These are phyloP conservation scores for Neodiprion pinetum DNA, from an alignment of 1,140 invertebrate species.

Conservation along the genomic window DNA sequence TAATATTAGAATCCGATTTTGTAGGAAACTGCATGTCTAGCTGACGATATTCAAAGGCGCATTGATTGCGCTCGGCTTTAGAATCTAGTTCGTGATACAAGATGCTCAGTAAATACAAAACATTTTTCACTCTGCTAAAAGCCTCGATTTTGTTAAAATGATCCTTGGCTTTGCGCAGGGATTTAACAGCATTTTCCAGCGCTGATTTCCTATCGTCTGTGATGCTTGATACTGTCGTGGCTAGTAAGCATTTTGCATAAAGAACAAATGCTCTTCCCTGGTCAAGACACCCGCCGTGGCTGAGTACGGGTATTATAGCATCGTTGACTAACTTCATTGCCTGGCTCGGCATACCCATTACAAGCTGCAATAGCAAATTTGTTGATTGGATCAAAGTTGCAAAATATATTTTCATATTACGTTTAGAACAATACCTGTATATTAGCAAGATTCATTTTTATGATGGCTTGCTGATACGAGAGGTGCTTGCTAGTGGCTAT, in stretches of 20 bases:
- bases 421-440: slow-evolving; percentile 59
- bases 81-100: slow-evolving; percentile 73
- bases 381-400: slow-evolving; percentile 21
- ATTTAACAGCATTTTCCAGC: slow-evolving; percentile 69
- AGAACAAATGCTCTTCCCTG: slow-evolving; percentile 71
- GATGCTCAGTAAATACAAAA: slow-evolving; percentile 68
- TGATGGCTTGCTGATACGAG: slow-evolving; percentile 74
- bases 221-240: slow-evolving; percentile 58
- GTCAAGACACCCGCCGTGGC: slow-evolving; percentile 83
- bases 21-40: slow-evolving; percentile 72
- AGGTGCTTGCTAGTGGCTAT: slow-evolving; percentile 76
- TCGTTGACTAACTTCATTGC: slow-evolving; percentile 74
- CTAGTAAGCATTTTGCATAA: slow-evolving; percentile 74
- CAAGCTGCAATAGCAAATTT: slow-evolving; percentile 62
- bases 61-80: slow-evolving; percentile 73
- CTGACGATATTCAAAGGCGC: slow-evolving; percentile 74
- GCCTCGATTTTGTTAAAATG: slow-evolving; percentile 79
- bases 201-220: slow-evolving; percentile 62
- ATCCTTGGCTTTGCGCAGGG: slow-evolving; percentile 70
- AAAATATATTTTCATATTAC: slow-evolving; percentile 2
- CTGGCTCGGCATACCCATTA: slow-evolving; percentile 77
- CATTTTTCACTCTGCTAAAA: slow-evolving; percentile 74
- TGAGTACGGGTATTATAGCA: slow-evolving; percentile 74
- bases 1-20: slow-evolving; percentile 41
- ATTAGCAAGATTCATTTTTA: slow-evolving; percentile 82